Base-by-base conservation (phyloP, 1,140 invertebrate species). In the Drosophila bocqueti region DNA sequence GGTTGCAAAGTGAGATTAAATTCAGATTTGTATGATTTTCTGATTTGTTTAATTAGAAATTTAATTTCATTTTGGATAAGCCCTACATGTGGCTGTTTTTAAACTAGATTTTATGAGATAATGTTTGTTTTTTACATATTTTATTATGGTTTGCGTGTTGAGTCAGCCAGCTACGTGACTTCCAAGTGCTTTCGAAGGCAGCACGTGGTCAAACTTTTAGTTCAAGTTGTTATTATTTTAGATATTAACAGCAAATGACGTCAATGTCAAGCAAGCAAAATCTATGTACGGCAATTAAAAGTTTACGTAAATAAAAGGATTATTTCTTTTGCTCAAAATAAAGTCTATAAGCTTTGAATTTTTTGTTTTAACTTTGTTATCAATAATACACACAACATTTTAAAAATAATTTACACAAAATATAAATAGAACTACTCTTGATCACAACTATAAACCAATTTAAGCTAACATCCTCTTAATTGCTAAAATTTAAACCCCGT, bases 151-250 rank as follows among this genome's bases (percentile, higher is more conserved):
- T 57, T 57, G 21, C 43, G 55, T 59, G 73, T 49, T 38, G 72
- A 54, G 45, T 54, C 50, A 63, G 42, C 21, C 10, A n/a, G 60
- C 50, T 86, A 86, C 83, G 83, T 86, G 83, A 83, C 80, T 80
- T 69, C 45, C 31, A n/a, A 21, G 45, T 42, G 58, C 46, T 83
- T 69, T 71, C 24, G 31, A 45, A 40, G 76, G 71, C 63, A 77
- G 84, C 76, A 86, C 76, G 67, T 77, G 76, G 64, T 72, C 34
- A 36, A 42, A 50, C 38, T 73, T 52, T 60, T 43, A 62, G 50
- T 50, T 31, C 13, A 34, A 47, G 63, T 55, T 34, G 11, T 58
- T 38, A 62, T 57, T 61, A 45, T 66, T 67, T 54, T n/a, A 45
- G 43, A 68, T 45, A 52, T 54, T 38, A 57, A 29, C 38, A 47